phyloP scores from a whole-genome alignment of 2,888 invertebrate genomes.

The Clanis bilineata region DNA sequence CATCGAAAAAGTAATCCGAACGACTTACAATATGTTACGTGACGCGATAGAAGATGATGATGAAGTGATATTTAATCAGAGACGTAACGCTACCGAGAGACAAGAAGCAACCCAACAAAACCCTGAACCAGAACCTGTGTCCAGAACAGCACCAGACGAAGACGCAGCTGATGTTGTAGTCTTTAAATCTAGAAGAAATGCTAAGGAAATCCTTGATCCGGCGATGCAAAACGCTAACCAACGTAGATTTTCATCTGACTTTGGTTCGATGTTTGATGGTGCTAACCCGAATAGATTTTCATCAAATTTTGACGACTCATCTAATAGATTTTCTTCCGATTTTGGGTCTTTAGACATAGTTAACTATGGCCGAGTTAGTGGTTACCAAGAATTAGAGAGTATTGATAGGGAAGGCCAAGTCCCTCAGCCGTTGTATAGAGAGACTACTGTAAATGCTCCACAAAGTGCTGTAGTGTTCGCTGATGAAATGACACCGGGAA shows the following conservation, averaged over 20 bases:
- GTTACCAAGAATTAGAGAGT: slow-evolving; percentile 68
- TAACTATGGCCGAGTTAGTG: slow-evolving; percentile 50
- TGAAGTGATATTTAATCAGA: slow-evolving; percentile 80
- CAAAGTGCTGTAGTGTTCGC: slow-evolving; percentile 59
- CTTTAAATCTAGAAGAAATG: slow-evolving; percentile 62
- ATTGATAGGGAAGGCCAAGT: slow-evolving; percentile 63
- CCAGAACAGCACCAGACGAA: slow-evolving; percentile 49
- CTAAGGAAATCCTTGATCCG: slow-evolving; percentile 68
- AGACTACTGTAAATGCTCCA: slow-evolving; percentile 76
- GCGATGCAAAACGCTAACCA: slow-evolving; percentile 48
- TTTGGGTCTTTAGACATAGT: slow-evolving; percentile 59
- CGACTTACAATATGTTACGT: slow-evolving; percentile 71
- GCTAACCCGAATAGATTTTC: slow-evolving; percentile 33
- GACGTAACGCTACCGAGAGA: slow-evolving; percentile 22
- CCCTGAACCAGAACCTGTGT: slow-evolving; percentile 19
- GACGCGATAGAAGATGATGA: slow-evolving; percentile 78
- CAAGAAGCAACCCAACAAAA: slow-evolving; percentile 23
- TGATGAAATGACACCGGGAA: slow-evolving; percentile 62
- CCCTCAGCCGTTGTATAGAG: slow-evolving; percentile 80
- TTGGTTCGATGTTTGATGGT: slow-evolving; percentile 46
- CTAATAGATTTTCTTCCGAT: slow-evolving; percentile 60
- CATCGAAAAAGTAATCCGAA: slow-evolving; percentile 69
- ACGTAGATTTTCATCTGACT: slow-evolving; percentile 62
- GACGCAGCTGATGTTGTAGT: slow-evolving; percentile 69
- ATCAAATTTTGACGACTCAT: slow-evolving; percentile 40